Evolutionary conservation across 2,113 vertebrate genomes (phyloP), one percentile per base, ranked within the genome.

Genomic region (Perca flavescens): DNA sequence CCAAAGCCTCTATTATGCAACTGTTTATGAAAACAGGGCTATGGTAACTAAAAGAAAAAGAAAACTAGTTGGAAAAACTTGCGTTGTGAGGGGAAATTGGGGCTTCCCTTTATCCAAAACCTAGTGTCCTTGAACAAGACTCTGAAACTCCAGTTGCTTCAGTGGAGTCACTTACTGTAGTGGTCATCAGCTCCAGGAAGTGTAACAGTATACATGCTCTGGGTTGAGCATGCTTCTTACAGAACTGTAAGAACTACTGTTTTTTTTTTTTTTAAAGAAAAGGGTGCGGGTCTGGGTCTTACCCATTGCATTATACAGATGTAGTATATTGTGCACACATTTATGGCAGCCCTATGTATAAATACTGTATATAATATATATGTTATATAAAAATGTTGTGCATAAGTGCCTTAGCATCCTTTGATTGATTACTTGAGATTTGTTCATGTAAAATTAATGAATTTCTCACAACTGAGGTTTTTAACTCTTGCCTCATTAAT

Each of bases 21-120:
- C 52, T 75, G 49, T 86, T 77, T 71, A 25, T 74, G 69, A 81
- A 90, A 93, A 85, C 84, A 16, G 76, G 82, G 22, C 79, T 61
- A 61, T 22, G 16, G 57, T 54, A 67, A 85, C 36, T 54, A 66
- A 74, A 76, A 63, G 34, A 4, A n/a, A 61, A 74, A 40, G 34
- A 16, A 65, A 61, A 60, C 50, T 9, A 12, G n/a, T n/a, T 63
- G 47, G 54, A 34, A 82, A 47, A 0, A 2, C 31, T 57, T 80
- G 21, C 0, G 0, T 1, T 4, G 34, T 1, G 4, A 53, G 15
- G 16, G 7, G 10, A 57, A 66, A 63, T 68, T 72, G 25, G 0
- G 54, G 6, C 12, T 16, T 16, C 9, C 6, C 11, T 31, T 31
- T 40, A 43, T 13, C 12, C n/a, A 49, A 65, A 52, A 16, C 13